Evolutionary conservation across 2,888 invertebrate genomes (phyloP).

Genomic region (Xestoiulus laeticollis): DNA sequence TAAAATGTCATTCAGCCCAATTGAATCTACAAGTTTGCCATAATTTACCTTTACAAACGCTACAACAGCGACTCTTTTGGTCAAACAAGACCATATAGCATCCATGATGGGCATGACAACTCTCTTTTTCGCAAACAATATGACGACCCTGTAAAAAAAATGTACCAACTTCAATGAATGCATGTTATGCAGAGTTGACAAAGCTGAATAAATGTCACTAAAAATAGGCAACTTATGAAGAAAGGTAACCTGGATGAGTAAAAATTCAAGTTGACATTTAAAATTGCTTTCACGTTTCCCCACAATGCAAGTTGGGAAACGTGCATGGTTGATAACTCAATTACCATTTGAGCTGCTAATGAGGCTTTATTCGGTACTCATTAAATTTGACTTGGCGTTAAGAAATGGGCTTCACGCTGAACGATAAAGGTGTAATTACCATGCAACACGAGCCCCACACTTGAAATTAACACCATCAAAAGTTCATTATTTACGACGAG

Average conservation of each 20-base stretch:
- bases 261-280: background rate
- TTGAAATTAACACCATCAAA: conserved; percentile 17
- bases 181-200: background rate
- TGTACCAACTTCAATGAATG: background rate
- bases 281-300: background rate
- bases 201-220: background rate
- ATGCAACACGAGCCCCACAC: conserved; percentile 11
- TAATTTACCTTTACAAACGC: conserved; percentile 75
- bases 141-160: conserved; percentile 68
- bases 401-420: background rate
- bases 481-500: background rate
- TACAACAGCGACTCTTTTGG: conserved; percentile 80
- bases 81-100: conserved; percentile 80
- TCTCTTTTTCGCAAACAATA: conserved; percentile 60
- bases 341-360: background rate
- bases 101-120: conserved; percentile 71
- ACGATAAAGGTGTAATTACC: background rate
- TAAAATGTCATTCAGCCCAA: no score
- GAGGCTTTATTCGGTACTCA: background rate
- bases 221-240: background rate
- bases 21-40: background rate
- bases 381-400: background rate
- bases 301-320: background rate
- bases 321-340: background rate
- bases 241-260: background rate